Base-by-base conservation (phyloP, 1,140 invertebrate genomes). In the Notospermus geniculatus region DNA sequence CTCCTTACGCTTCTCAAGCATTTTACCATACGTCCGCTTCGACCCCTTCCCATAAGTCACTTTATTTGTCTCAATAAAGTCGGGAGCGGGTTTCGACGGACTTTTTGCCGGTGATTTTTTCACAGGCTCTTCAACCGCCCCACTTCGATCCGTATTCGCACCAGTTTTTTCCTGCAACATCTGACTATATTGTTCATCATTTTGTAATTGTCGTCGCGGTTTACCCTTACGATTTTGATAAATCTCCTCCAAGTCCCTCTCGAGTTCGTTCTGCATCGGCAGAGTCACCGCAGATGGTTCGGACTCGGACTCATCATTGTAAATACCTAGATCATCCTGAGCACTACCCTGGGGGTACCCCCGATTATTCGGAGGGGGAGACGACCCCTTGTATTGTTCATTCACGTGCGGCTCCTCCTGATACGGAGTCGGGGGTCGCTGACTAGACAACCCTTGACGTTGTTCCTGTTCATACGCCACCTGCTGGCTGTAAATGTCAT, bases 11-110 rank as follows among this genome's bases (percentile, higher is more conserved):
- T 50, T 27, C n/a, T 50, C 25, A 5, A 19, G n/a, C 5, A 23
- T 50, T 50, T 50, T 50, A 23, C 46, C n/a, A 9, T 19, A 50
- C 5, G 46, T 23, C 25, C 46, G n/a, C n/a, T 50, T 50, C 32
- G 32, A 15, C 5, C 32, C 32, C 15, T 15, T 36, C 4, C 32
- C 32, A 15, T 36, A 36, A 36, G 32, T 36, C 32, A 7, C 5
- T 50, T 50, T 50, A 50, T 50, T 50, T 7, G 4, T n/a, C n/a
- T 50, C 46, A 23, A 50, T n/a, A 50, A 23, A 50, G n/a, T 50
- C 46, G n/a, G 25, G 19, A 4, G 25, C 46, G n/a, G 46, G 46
- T 50, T 27, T 50, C 5, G 46, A 27, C 4, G 25, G 25, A n/a
- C 25, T 50, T 23, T 27, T 50, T 19, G 4, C 5, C n/a, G 25